Evolutionary conservation across 1,140 invertebrate species (phyloP), one percentile per base, ranked within the genome.

Genomic region (Drosophila pectinifera): DNA sequence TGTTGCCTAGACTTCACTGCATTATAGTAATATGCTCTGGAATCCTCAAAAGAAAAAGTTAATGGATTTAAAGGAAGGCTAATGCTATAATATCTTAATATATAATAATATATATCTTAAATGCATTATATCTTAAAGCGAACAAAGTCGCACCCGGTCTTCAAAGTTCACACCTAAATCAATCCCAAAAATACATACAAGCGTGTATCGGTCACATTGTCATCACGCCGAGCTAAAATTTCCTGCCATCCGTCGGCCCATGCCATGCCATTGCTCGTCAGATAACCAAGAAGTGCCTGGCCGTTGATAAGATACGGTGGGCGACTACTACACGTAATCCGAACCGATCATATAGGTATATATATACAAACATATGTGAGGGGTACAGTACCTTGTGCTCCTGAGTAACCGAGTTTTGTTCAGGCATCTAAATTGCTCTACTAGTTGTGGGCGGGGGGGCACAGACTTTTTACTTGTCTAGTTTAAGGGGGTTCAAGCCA

Each of bases 231-330:
- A 14, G 26, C 64, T 69, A 16, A 38, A 68, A 45, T 28, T 42
- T 34, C 63, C 57, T 41, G 13, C 38, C 51, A 63, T 67, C 58
- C 63, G 34, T 45, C 24, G 63, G 18, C 34, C 58, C 41, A 58
- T 36, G 20, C 34, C 57, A 54, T 39, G 31, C 24, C 18, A 28
- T 54, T 74, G n/a, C 39, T 45, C 53, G 51, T 65, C 61, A 75
- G 73, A 76, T 75, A 74, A 61, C 69, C 39, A 38, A 61, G 69
- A 73, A 73, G 69, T 53, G 69, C 24, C 64, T 53, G 69, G 18
- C 64, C 13, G 67, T 45, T 73, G 69, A 73, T 73, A 73, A 73
- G 69, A 73, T 73, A 72, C 51, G 42, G 41, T 26, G 13, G 18
- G 22, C 34, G 31, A 36, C 63, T 53, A 39, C 64, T 68, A 73